Percentiles rank a stretch among this genome's conserved stretches.
phyloP scores from a whole-genome alignment of 1,140 invertebrate genomes.

The Leptinotarsa undecemlineata region DNA sequence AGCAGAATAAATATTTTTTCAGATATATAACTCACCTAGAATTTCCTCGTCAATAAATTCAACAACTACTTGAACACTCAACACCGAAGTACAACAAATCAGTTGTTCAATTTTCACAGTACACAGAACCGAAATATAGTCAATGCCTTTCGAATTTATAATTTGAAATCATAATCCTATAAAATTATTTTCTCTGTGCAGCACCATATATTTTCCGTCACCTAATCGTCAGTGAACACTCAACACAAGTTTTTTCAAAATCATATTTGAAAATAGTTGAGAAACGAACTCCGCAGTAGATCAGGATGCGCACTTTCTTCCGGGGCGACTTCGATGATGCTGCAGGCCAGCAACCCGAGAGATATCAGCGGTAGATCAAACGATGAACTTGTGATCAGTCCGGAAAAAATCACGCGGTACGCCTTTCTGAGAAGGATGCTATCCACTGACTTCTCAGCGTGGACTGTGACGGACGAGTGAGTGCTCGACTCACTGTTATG shows the following conservation, averaged over 20 bases:
- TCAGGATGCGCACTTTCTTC: not conserved
- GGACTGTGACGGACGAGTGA: slow-evolving; percentile 57
- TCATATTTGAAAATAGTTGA: not conserved
- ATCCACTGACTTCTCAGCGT: slow-evolving; percentile 49
- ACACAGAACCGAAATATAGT: not conserved
- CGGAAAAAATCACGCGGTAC: slow-evolving; percentile 33
- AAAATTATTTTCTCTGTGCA: not conserved
- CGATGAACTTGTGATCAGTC: slow-evolving; percentile 30
- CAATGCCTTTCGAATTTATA: not conserved
- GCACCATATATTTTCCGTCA: not conserved
- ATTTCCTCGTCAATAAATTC: no score
- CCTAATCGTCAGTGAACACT: not conserved
- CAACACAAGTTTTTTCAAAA: slow-evolving; percentile 1
- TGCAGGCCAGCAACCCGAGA: slow-evolving; percentile 24
- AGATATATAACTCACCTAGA: no score
- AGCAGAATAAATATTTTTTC: no score
- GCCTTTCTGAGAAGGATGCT: slow-evolving; percentile 42
- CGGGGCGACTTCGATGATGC: slow-evolving; percentile 16
- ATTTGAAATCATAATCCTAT: not conserved
- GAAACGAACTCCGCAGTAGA: not conserved
- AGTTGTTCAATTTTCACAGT: not conserved
- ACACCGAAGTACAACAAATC: not conserved
- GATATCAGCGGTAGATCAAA: slow-evolving; percentile 35
- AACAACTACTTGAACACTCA: no score
- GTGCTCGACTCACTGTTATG: slow-evolving; percentile 54